Conservation (phyloP, 64 coral and sea anemone species). For the Actinia equina region DNA sequence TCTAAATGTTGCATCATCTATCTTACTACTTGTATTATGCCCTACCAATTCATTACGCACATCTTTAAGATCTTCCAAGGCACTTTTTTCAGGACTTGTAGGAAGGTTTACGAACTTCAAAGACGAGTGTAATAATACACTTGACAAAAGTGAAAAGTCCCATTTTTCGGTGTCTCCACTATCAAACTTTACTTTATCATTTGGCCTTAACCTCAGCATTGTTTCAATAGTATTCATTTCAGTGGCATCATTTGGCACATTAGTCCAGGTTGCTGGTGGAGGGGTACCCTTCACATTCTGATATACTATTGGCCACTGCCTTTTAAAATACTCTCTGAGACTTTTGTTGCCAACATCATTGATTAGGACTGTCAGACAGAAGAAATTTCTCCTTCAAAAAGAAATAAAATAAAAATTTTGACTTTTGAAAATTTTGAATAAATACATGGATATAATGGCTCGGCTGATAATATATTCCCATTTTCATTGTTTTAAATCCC, state of each 20-base stretch:
- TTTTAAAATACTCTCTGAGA: background rate
- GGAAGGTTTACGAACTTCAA: background rate
- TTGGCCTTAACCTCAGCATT: background rate
- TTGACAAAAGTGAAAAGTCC: background rate
- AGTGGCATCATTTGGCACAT: background rate
- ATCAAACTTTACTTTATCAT: background rate
- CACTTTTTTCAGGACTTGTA: background rate
- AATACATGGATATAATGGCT: no score
- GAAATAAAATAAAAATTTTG: background rate
- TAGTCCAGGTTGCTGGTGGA: background rate
- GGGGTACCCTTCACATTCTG: background rate
- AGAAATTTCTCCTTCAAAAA: background rate
- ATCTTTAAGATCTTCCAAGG: constrained; percentile 5
- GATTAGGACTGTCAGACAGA: background rate
- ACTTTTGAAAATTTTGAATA: no score
- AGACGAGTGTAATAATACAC: background rate
- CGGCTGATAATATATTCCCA: no score
- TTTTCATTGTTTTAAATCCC: no score
- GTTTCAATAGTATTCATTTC: background rate
- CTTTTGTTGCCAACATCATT: background rate
- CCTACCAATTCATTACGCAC: background rate
- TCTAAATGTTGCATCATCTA: background rate
- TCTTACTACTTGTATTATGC: background rate
- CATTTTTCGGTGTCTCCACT: background rate
- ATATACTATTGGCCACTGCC: background rate